Conservation (phyloP, 1,140 invertebrate genomes). For the Pristionchus pacificus region DNA sequence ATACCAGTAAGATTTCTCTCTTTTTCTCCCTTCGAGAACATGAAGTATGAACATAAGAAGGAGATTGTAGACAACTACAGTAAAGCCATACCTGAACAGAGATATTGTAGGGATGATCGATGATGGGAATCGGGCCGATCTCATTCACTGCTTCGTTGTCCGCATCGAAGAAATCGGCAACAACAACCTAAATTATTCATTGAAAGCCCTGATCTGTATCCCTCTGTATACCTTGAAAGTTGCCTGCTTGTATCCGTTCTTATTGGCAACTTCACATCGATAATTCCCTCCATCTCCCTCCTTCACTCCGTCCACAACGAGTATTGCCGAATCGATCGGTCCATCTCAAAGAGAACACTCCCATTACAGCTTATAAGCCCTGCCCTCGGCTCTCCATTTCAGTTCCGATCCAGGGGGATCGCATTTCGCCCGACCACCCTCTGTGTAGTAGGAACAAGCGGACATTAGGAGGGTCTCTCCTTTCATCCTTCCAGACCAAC, state of each 20-base stretch:
- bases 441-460: too few species aligned
- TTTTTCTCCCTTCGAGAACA: too few species aligned
- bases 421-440: not conserved
- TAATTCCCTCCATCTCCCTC: constrained; percentile 19
- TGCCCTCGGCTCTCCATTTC: too few species aligned
- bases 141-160: not conserved
- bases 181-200: not conserved
- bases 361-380: not conserved
- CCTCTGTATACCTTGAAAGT: constrained; percentile 17
- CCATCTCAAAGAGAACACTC: constrained; percentile 17
- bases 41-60: too few species aligned
- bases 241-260: constrained; percentile 13
- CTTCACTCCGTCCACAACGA: constrained; percentile 16
- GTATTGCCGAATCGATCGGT: constrained; percentile 13
- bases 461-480: too few species aligned
- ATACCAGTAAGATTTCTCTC: too few species aligned
- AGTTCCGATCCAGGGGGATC: too few species aligned
- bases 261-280: constrained; percentile 23
- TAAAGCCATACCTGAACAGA: constrained; percentile 13
- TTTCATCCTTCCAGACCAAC: too few species aligned
- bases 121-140: constrained; percentile 17
- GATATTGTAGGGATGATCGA: constrained; percentile 35
- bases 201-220: not conserved
- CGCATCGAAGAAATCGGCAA: constrained; percentile 26
- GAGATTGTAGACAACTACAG: not conserved